A percentile compares a stretch with the other conserved stretches of the same genome.
Evolutionary conservation across 2,888 invertebrate species (phyloP).

Genomic region (Brachynemurus nebulosus): DNA sequence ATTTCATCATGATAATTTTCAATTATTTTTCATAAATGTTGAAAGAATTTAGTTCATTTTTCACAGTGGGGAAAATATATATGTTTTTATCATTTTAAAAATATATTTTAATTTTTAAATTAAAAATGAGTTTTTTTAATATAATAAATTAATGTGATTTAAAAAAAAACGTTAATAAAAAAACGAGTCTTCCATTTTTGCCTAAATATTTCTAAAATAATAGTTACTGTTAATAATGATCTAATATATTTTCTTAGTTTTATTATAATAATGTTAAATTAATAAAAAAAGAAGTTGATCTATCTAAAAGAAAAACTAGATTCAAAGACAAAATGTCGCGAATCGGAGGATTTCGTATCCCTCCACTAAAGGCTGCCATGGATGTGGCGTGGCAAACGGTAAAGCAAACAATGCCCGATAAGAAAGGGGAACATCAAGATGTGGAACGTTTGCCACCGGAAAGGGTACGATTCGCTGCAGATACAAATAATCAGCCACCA

Average conservation of each 20-base stretch:
- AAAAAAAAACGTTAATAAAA: background rate
- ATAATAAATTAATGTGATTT: background rate
- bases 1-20: no score
- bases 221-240: background rate
- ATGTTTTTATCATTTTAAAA: no score
- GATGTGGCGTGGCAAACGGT: conserved; percentile 75
- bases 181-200: background rate
- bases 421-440: conserved; percentile 25
- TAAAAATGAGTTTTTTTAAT: no score
- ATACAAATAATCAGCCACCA: conserved; percentile 42
- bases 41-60: no score
- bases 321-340: conserved; percentile 49
- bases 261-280: no score
- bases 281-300: no score
- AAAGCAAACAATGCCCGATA: conserved; percentile 62
- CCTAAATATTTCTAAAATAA: background rate
- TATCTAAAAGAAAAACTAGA: no score
- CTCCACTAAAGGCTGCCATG: conserved; percentile 59
- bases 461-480: conserved; percentile 24
- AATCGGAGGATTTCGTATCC: conserved; percentile 49
- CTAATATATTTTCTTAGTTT: background rate
- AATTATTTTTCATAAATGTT: no score
- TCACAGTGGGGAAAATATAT: no score
- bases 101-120: no score
- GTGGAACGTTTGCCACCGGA: conserved; percentile 22